Base-by-base conservation (phyloP, 2,888 invertebrate species). In the Plutella xylostella region DNA sequence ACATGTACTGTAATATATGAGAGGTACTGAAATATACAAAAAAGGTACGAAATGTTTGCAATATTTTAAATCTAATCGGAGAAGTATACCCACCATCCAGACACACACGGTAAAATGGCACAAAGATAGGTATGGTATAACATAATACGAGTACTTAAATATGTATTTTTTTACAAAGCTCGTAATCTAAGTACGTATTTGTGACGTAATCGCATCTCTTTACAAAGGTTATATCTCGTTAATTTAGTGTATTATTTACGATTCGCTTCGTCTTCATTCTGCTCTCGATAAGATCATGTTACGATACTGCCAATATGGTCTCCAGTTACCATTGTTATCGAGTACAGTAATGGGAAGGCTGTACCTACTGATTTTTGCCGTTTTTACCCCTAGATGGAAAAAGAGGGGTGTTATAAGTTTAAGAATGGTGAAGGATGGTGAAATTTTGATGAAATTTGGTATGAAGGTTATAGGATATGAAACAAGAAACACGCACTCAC, bases 241-340 rank as follows among this genome's bases (percentile, higher is more conserved):
- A 77, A 75, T 75, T 73, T 74, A 63, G 60, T 71, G 65, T 69
- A 74, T 78, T 80, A 79, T 75, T 75, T 69, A 72, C 77, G 73
- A 71, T 72, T 76, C 72, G 72, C 66, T 80, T 72, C 69, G 67
- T 63, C 70, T 75, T 63, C 74, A 77, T 74, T 69, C 67, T 65
- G 52, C 60, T 65, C 55, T 62, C 61, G 68, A 71, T 72, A 68
- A 70, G 71, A 79, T 80, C 74, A 61, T 64, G 67, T 75, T 71
- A 70, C 76, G 69, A 77, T 76, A 75, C 60, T 60, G 60, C 68
- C 66, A 78, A 79, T 79, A 70, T 64, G 68, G 68, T 76, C 70
- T 79, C 72, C 62, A 60, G 68, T 80, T 78, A 72, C 79, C 60
- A 64, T 77, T 75, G 71, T 74, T 61, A 34, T 12, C 14, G 15